Evolutionary conservation across 2,888 invertebrate species (phyloP), one percentile per base, ranked within the genome.

Genomic region (Subacronicta megacephala): DNA sequence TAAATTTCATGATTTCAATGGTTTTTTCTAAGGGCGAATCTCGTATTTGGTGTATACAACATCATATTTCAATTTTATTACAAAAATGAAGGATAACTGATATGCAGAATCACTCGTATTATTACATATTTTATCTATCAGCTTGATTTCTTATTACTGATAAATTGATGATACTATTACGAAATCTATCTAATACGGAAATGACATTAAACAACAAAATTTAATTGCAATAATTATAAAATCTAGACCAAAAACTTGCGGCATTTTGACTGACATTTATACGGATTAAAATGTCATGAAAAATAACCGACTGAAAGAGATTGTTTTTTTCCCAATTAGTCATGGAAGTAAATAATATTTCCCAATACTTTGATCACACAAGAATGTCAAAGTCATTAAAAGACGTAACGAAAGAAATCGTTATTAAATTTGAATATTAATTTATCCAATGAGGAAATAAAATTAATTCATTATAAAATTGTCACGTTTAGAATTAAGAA

Each of bases 381-480:
- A 71, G 41, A 75, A 75, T 75, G 53, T 58, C 66, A 75, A 72
- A 71, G 62, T 56, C 62, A 62, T 74, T 54, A 70, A 16, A 51
- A 58, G 49, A 71, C 56, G 62, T 57, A 60, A 62, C 63, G 36
- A 60, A 53, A 58, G 72, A 75, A 68, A 68, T 72, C 63, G 49
- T 68, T 72, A 75, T 72, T 72, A 42, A 54, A 66, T 61, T 72
- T 73, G 43, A 72, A 64, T 75, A 53, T 59, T 49, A 62, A 64
- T 50, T 56, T 18, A 62, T 52, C 50, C 55, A 53, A 64, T 59
- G 53, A 47, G 64, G 72, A 75, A 72, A 68, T 43, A 23, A n/a
- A 50, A 52, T 57, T 61, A 44, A 57, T 57, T 50, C 40, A 26
- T 54, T 66, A 52, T 35, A 58, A 63, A 63, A 63, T 59, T 63